A percentile compares a stretch with the other conserved stretches of the same genome.
Evolutionary conservation across 2,888 invertebrate species (phyloP).

Genomic region (Folsomia manolachei): DNA sequence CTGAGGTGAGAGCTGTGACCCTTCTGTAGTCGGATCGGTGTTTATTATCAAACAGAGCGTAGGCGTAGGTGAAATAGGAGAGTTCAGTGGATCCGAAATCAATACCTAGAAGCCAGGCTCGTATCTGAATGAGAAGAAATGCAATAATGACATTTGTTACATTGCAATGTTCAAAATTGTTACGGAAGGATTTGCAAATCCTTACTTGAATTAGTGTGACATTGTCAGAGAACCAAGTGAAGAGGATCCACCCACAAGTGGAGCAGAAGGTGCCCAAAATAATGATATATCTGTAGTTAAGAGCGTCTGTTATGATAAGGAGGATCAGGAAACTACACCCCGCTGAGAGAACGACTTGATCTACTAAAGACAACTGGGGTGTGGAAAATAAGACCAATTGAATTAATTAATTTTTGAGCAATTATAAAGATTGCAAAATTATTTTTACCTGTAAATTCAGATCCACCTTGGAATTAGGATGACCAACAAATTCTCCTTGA

Average conservation of each 20-base stretch:
- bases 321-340: neutral
- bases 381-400: too few species aligned
- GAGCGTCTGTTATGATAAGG: neutral
- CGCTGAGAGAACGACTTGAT: too few species aligned
- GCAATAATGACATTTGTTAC: too few species aligned
- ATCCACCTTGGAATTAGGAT: too few species aligned
- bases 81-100: neutral
- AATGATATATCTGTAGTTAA: neutral
- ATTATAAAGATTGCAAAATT: too few species aligned
- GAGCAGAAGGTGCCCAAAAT: neutral
- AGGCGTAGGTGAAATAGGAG: neutral
- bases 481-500: too few species aligned
- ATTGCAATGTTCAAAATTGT: too few species aligned
- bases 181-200: too few species aligned
- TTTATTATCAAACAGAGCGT: neutral
- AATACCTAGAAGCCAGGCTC: neutral
- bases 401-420: too few species aligned
- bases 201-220: neutral
- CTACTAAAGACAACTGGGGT: too few species aligned
- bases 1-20: neutral
- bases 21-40: neutral
- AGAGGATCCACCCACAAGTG: neutral
- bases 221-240: neutral
- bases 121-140: too few species aligned
- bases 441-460: too few species aligned